phyloP scores from a whole-genome alignment of 2,888 invertebrate species.

The Stenolophus ochropezus region DNA sequence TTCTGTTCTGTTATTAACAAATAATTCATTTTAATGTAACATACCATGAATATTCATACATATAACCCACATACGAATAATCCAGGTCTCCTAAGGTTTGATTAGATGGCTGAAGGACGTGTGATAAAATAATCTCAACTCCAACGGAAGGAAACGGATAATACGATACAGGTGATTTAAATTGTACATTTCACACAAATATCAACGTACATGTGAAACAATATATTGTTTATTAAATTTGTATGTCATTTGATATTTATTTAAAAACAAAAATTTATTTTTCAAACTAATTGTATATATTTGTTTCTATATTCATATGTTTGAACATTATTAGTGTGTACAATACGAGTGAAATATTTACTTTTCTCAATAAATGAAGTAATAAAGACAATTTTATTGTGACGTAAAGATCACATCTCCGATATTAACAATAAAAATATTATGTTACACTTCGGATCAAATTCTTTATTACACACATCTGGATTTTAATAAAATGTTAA shows the following conservation, averaged over 20 bases:
- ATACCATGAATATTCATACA: not conserved
- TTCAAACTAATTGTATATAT: too few species aligned
- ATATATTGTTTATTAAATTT: not conserved
- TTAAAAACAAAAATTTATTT: too few species aligned
- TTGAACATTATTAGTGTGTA: not conserved
- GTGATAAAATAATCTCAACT: not conserved
- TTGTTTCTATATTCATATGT: too few species aligned
- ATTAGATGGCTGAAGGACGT: not conserved
- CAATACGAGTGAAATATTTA: not conserved
- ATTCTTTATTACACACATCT: too few species aligned
- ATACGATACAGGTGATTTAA: not conserved
- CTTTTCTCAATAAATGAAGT: not conserved
- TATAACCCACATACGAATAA: not conserved
- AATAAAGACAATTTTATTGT: not conserved
- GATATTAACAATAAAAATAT: constrained; percentile 14
- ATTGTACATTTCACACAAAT: not conserved
- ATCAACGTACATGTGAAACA: too few species aligned
- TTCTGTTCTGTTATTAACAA: too few species aligned
- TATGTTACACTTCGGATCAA: not conserved
- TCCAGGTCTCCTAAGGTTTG: not conserved
- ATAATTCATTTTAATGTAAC: too few species aligned
- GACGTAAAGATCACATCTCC: not conserved
- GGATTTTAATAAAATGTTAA: too few species aligned
- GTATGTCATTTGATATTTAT: not conserved
- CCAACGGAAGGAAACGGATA: not conserved